These are phyloP conservation scores for Spinus pinus DNA, from an alignment of 2,797 vertebrate species.

Conservation along the genomic window DNA sequence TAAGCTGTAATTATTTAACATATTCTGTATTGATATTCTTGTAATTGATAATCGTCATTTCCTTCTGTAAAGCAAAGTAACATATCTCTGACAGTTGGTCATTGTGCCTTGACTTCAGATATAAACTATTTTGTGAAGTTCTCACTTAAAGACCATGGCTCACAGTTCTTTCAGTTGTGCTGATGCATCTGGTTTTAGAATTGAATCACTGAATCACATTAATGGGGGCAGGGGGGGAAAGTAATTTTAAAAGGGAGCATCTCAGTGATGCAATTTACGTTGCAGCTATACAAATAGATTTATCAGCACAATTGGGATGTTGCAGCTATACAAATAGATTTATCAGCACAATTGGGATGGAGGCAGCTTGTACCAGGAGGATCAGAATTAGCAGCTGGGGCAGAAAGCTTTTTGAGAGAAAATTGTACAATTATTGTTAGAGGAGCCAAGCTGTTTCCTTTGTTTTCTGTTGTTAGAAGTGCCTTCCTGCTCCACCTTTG, in stretches of 20 bases:
- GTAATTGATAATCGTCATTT: neutral
- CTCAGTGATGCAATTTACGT: neutral
- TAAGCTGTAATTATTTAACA: neutral
- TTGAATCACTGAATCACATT: constrained; percentile 20
- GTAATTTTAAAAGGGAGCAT: constrained; percentile 10
- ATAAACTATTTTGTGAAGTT: neutral
- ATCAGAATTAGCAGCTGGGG: constrained; percentile 13
- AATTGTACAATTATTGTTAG: constrained; percentile 12
- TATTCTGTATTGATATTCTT: neutral
- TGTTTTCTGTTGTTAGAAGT: constrained; percentile 12
- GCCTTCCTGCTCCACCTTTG: constrained; percentile 1
- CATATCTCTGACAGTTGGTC: neutral
- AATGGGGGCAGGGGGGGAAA: neutral
- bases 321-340: neutral
- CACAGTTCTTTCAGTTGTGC: neutral
- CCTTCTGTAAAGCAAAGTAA: neutral
- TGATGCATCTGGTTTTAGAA: constrained; percentile 29
- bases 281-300: neutral
- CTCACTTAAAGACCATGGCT: neutral
- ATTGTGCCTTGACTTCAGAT: neutral
- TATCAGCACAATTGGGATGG: neutral
- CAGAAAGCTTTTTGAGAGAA: neutral
- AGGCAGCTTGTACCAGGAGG: constrained; percentile 3
- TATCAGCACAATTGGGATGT: neutral
- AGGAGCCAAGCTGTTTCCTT: constrained; percentile 12